Evolutionary conservation across 2,888 invertebrate species (phyloP), one percentile per base, ranked within the genome.

Genomic region (Lobophora halterata): DNA sequence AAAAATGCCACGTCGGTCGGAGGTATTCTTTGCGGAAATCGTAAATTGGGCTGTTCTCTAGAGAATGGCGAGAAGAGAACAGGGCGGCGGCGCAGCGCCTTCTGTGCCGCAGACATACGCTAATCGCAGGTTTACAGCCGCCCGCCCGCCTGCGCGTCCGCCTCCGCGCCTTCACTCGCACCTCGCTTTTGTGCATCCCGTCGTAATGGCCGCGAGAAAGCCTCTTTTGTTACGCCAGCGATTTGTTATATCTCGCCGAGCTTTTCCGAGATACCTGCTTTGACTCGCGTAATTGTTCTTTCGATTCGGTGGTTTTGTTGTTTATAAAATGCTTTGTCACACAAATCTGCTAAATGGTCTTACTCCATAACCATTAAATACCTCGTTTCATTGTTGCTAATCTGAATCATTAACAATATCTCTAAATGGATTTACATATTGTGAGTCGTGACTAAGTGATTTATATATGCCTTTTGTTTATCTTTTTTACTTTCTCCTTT

Each of bases 231-330:
- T 82, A 76, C 71, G 71, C 67, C 61, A 76, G 69, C 79, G 78
- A 81, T 85, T 83, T 82, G 83, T 83, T 85, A 81, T 80, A 82
- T 85, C 79, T 80, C 78, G 67, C 66, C 74, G 68, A 78, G 76
- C 79, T 76, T 80, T 81, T 69, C 76, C 59, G 55, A 73, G 75
- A 79, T 78, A 83, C 78, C 80, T 75, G 76, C 77, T 83, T 82
- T 83, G 82, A 81, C 79, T 79, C 73, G 65, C 72, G 74, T 85
- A 80, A 87, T 87, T 87, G 86, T 87, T 86, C 81, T 85, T 85
- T 83, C 71, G 67, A 78, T 77, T 79, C 72, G 70, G 62, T 64
- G 72, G 80, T 79, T 83, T 82, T 82, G 78, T 82, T 83, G 75
- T 70, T 71, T 63, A 67, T 76, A 79, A 80, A 81, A 79, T 69